A percentile compares a stretch with the other conserved stretches of the same genome.
These are phyloP conservation scores for Rhyacichthys aspro DNA, from an alignment of 2,797 vertebrate genomes.

Conservation along the genomic window DNA sequence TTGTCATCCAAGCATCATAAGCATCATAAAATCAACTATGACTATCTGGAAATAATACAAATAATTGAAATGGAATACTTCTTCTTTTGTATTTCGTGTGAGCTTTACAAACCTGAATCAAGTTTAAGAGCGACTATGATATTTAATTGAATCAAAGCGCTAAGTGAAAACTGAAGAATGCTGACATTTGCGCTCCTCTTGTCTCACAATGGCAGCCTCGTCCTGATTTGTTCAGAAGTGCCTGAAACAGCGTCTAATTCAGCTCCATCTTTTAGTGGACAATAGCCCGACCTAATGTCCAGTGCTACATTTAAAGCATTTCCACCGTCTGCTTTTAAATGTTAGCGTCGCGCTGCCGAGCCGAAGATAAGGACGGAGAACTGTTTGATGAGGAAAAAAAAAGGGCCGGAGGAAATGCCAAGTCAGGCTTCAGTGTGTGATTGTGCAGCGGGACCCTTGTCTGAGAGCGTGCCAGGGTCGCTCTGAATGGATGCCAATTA, in stretches of 20 bases:
- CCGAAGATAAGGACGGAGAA: conserved; percentile 65
- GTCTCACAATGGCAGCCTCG: conserved; percentile 21
- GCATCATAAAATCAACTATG: too few relatives aligned
- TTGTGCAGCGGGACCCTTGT: conserved; percentile 71
- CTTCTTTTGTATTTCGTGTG: too few relatives aligned
- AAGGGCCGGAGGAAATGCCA: conserved; percentile 63
- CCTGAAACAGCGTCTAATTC: conserved; percentile 37
- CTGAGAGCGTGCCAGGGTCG: conserved; percentile 63
- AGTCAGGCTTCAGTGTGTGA: conserved; percentile 73
- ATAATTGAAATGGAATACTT: too few relatives aligned
- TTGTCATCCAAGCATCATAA: too few relatives aligned
- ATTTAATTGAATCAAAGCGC: neutral
- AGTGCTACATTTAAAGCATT: conserved; percentile 39
- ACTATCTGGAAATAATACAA: too few relatives aligned
- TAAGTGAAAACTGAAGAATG: conserved; percentile 10
- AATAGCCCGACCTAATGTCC: conserved; percentile 43
- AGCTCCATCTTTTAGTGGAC: conserved; percentile 38
- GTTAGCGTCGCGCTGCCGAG: conserved; percentile 26
- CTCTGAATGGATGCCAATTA: conserved; percentile 80
- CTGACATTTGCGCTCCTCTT: conserved; percentile 40
- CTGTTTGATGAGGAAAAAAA: conserved; percentile 46
- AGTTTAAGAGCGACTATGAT: conserved; percentile 26
- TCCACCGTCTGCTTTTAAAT: conserved; percentile 43
- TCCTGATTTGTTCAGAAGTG: conserved; percentile 22
- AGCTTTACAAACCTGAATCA: neutral